Percentiles rank a stretch among this genome's conserved stretches.
These are phyloP conservation scores for Heliconius hewitsoni DNA, from an alignment of 1,140 invertebrate species.

Conservation along the genomic window DNA sequence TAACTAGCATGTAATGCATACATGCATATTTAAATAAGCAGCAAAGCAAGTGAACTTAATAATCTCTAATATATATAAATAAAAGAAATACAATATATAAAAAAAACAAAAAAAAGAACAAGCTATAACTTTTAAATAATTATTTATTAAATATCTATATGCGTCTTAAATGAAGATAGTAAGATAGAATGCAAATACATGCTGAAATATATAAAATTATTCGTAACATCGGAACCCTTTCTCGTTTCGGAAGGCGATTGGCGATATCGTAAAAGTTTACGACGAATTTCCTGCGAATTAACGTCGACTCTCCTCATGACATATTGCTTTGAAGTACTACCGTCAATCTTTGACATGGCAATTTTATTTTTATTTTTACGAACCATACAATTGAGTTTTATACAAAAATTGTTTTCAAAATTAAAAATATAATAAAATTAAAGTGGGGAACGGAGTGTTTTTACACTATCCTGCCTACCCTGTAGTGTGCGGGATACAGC, in stretches of 20 bases:
- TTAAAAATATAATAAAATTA: too few relatives aligned
- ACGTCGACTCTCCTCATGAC: constrained; percentile 46
- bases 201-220: constrained; percentile 15
- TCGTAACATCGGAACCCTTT: constrained; percentile 41
- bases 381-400: too few relatives aligned
- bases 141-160: not conserved
- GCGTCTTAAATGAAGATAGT: not conserved
- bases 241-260: constrained; percentile 51
- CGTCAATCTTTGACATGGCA: not conserved
- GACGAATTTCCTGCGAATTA: constrained; percentile 57
- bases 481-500: too few relatives aligned
- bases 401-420: too few relatives aligned
- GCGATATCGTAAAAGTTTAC: constrained; percentile 60
- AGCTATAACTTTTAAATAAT: not conserved
- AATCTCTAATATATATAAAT: too few relatives aligned
- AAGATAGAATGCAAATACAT: not conserved
- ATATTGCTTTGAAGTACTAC: constrained; percentile 40
- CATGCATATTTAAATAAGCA: too few relatives aligned
- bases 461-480: too few relatives aligned
- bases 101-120: too few relatives aligned
- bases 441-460: too few relatives aligned
- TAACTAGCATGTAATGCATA: too few relatives aligned
- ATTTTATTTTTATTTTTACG: not conserved
- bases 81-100: too few relatives aligned
- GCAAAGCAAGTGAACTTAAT: too few relatives aligned